Evolutionary conservation across 1,140 invertebrate species (phyloP).

Genomic region (Berghia stephanieae): DNA sequence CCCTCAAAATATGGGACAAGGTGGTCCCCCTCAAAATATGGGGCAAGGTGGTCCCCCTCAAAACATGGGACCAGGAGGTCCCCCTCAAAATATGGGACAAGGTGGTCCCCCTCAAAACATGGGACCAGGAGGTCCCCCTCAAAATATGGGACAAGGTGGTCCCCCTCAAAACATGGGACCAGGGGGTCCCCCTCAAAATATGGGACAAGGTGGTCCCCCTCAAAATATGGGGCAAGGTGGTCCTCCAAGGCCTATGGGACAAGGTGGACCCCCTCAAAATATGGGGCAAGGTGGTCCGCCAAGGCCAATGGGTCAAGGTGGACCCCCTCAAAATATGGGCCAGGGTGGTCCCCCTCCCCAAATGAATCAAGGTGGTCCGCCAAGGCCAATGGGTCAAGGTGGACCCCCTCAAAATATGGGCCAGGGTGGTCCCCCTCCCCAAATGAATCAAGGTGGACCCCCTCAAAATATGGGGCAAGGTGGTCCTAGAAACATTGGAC

Average conservation of each 20-base stretch:
- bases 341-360: too few species aligned
- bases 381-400: too few species aligned
- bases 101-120: slow-evolving; percentile 28
- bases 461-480: too few species aligned
- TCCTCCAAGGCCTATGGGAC: slow-evolving; percentile 22
- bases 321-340: too few species aligned
- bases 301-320: too few species aligned
- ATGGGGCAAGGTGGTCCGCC: slow-evolving; percentile 26
- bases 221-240: slow-evolving; percentile 22
- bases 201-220: slow-evolving; percentile 24
- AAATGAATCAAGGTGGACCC: too few species aligned
- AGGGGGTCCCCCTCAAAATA: slow-evolving; percentile 1
- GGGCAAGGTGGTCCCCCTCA: slow-evolving; percentile 23
- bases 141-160: slow-evolving; percentile 20
- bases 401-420: too few species aligned
- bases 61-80: slow-evolving; percentile 24
- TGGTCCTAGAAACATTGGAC: too few species aligned
- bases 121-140: slow-evolving; percentile 23
- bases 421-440: too few species aligned
- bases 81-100: slow-evolving; percentile 22
- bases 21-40: slow-evolving; percentile 27
- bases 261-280: slow-evolving; percentile 26
- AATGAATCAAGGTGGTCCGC: too few species aligned
- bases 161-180: slow-evolving; percentile 22
- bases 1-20: slow-evolving; percentile 15